These are phyloP conservation scores for Aphrophora alni DNA, from an alignment of 2,888 invertebrate species.

Conservation along the genomic window DNA sequence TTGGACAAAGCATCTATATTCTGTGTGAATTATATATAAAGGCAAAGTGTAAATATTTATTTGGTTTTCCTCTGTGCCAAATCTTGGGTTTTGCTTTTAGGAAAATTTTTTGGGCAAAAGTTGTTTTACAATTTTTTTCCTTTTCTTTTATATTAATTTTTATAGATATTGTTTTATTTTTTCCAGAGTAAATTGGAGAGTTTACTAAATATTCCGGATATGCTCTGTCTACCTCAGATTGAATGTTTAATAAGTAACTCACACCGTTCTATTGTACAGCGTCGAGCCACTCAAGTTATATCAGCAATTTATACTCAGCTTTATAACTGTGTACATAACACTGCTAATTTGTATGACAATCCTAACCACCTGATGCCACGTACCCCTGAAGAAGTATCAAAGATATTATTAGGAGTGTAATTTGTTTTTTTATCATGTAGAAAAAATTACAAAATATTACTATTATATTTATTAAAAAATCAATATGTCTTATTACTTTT, in stretches of 20 bases:
- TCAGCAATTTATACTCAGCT: conserved; percentile 88
- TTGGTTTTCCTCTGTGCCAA: too few species aligned
- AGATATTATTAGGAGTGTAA: conserved; percentile 30
- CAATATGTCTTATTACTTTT: not conserved
- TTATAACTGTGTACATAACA: conserved; percentile 79
- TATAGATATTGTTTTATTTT: conserved; percentile 33
- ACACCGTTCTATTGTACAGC: conserved; percentile 76
- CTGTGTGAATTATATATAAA: too few species aligned
- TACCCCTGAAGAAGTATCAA: conserved; percentile 65
- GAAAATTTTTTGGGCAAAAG: too few species aligned
- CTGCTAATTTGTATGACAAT: conserved; percentile 78
- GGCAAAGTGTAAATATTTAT: too few species aligned
- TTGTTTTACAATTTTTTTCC: too few species aligned
- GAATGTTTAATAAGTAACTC: conserved; percentile 81
- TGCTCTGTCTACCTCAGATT: conserved; percentile 83
- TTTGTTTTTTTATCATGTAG: too few species aligned
- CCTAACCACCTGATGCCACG: conserved; percentile 74
- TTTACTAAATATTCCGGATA: conserved; percentile 84
- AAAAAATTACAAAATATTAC: not conserved
- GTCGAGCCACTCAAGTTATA: conserved; percentile 83
- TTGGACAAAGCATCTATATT: too few species aligned
- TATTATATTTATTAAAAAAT: not conserved
- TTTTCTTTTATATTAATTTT: conserved; percentile 20
- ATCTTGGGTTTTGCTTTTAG: too few species aligned
- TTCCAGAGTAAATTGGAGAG: conserved; percentile 85